Percentiles rank a stretch among this genome's conserved stretches.
These are phyloP conservation scores for Cyprinodon diabolis DNA, from an alignment of 2,797 vertebrate species.

Conservation along the genomic window DNA sequence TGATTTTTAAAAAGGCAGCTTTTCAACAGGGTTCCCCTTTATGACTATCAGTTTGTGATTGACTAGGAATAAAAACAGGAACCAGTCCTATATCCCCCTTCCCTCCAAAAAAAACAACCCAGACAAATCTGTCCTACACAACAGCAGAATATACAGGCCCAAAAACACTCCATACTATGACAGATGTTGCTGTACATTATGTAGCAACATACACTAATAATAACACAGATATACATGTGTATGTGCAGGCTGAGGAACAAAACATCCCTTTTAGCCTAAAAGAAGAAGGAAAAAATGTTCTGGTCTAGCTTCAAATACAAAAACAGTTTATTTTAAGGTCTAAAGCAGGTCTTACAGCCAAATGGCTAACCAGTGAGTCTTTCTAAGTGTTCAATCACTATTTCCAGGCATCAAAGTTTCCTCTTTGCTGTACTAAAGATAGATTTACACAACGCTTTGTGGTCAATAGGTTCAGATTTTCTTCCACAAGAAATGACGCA, in stretches of 20 bases:
- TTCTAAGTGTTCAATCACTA: conserved; percentile 31
- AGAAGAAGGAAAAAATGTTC: conserved; percentile 33
- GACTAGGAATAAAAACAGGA: conserved; percentile 48
- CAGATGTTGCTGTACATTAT: conserved; percentile 68
- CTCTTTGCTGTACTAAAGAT: conserved; percentile 43
- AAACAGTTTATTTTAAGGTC: conserved; percentile 1
- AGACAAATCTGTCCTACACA: conserved; percentile 53
- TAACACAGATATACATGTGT: conserved; percentile 56
- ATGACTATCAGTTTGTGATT: conserved; percentile 46
- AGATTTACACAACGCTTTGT: conserved; percentile 36
- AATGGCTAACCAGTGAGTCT: conserved; percentile 43
- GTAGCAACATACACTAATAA: conserved; percentile 67
- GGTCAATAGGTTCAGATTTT: conserved; percentile 51
- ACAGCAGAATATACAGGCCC: conserved; percentile 76
- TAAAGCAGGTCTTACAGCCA: conserved; percentile 23
- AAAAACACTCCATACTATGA: conserved; percentile 54
- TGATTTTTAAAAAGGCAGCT: conserved; percentile 64
- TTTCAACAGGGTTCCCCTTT: conserved; percentile 62
- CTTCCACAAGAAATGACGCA: conserved; percentile 54
- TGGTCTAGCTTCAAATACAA: conserved; percentile 32
- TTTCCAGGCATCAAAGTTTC: conserved; percentile 41
- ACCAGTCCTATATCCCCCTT: conserved; percentile 65
- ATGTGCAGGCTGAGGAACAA: conserved; percentile 56
- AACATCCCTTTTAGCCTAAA: conserved; percentile 21
- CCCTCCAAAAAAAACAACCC: conserved; percentile 20